phyloP scores from a whole-genome alignment of 2,797 vertebrate genomes.

The Manis crassicaudata region DNA sequence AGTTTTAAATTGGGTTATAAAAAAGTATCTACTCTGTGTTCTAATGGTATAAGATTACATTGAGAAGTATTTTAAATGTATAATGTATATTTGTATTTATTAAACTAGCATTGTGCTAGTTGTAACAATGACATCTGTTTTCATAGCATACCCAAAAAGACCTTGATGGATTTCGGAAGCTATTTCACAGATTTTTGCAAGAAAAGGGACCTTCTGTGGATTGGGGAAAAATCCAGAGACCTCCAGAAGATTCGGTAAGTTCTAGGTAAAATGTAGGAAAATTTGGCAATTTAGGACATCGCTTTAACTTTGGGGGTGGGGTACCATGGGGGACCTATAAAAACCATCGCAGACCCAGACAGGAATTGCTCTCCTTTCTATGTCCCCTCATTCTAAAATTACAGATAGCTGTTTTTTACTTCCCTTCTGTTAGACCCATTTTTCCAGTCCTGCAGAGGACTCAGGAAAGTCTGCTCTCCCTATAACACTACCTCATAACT shows the following conservation, averaged over 20 bases:
- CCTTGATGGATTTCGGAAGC: constrained; percentile 95
- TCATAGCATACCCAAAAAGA: constrained; percentile 93
- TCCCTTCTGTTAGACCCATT: neutral
- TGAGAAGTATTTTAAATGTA: constrained; percentile 44
- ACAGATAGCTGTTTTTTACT: neutral
- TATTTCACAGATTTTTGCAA: constrained; percentile 97
- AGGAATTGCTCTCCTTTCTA: neutral
- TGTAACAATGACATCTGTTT: constrained; percentile 70
- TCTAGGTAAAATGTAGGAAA: constrained; percentile 64
- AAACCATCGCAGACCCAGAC: neutral
- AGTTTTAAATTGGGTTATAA: constrained; percentile 43
- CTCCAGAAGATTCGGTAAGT: constrained; percentile 98
- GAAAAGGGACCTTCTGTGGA: constrained; percentile 98
- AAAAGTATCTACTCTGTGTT: constrained; percentile 4
- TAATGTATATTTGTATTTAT: constrained; percentile 36
- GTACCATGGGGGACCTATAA: neutral
- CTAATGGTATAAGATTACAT: constrained; percentile 51
- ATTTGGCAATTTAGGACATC: constrained; percentile 16
- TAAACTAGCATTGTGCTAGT: constrained; percentile 18
- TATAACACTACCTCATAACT: neutral
- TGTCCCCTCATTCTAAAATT: neutral
- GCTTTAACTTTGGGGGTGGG: neutral
- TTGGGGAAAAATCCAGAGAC: constrained; percentile 97
- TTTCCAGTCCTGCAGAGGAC: neutral
- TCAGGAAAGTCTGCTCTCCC: neutral